Evolutionary conservation across 1,140 invertebrate species (phyloP).

Genomic region (Callitettix versicolor): DNA sequence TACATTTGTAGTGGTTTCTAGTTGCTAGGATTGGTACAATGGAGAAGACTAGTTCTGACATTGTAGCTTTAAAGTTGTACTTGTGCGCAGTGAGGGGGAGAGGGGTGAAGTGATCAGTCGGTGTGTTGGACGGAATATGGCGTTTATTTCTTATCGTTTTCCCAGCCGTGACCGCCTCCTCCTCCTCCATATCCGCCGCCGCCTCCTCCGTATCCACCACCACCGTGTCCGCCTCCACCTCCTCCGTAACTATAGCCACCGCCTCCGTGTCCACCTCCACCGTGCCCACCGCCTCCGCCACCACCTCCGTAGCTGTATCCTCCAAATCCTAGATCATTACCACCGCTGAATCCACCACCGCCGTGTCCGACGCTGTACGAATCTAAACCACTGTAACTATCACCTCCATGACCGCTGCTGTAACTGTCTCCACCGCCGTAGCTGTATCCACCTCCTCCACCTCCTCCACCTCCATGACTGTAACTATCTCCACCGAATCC

Average conservation of each 20-base stretch:
- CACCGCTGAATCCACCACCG: neutral
- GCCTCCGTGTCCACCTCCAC: constrained; percentile 2
- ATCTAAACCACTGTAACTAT: neutral
- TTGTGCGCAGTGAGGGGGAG: neutral
- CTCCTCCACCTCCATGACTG: neutral
- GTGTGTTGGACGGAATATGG: neutral
- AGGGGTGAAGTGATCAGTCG: neutral
- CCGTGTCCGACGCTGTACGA: neutral
- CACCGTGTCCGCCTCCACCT: neutral
- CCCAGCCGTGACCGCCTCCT: constrained; percentile 6
- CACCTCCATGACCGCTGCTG: constrained; percentile 1
- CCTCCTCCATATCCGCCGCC: constrained; percentile 10
- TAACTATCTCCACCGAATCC: constrained; percentile 5
- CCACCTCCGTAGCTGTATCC: constrained; percentile 9
- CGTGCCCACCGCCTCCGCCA: constrained; percentile 4
- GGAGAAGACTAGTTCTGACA: too few relatives aligned
- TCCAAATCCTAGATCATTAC: constrained; percentile 9
- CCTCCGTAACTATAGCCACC: constrained; percentile 5
- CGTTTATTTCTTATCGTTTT: constrained; percentile 11
- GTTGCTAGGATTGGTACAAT: too few relatives aligned
- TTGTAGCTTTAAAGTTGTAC: too few relatives aligned
- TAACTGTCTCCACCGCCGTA: constrained; percentile 7
- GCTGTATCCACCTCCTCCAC: constrained; percentile 3
- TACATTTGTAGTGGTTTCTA: too few relatives aligned
- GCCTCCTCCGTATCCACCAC: constrained; percentile 2